phyloP scores from a whole-genome alignment of 2,888 invertebrate genomes.

The Pandemis heparana region DNA sequence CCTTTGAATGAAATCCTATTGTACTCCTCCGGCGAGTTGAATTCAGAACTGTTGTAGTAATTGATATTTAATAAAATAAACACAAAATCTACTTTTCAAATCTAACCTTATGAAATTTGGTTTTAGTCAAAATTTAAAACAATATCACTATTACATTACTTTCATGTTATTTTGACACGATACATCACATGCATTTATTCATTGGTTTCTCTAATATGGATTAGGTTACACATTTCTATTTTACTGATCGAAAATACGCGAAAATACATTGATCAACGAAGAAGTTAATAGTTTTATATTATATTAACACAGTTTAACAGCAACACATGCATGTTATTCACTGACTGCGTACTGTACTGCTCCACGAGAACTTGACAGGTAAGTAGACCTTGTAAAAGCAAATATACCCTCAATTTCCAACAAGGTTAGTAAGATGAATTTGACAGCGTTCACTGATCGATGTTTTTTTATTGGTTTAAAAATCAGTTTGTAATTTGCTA shows the following conservation, averaged over 20 bases:
- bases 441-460: not conserved
- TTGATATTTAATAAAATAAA: not conserved
- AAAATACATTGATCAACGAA: not conserved
- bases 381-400: not conserved
- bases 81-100: not conserved
- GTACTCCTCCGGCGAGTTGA: not conserved
- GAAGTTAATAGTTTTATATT: not conserved
- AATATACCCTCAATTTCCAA: not conserved
- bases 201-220: not conserved
- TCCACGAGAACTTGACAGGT: not conserved
- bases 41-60: not conserved
- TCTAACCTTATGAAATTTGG: not conserved
- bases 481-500: too few relatives aligned
- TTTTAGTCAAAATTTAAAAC: slow-evolving; percentile 2
- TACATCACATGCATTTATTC: not conserved
- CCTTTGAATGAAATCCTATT: not conserved
- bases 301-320: not conserved
- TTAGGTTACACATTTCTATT: not conserved
- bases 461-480: too few relatives aligned
- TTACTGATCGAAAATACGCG: not conserved
- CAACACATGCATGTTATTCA: not conserved
- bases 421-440: not conserved
- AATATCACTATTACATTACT: not conserved
- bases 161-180: not conserved
- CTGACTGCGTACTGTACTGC: too few relatives aligned